phyloP scores from a whole-genome alignment of 2,797 vertebrate species.

The Myotis pilosus region DNA sequence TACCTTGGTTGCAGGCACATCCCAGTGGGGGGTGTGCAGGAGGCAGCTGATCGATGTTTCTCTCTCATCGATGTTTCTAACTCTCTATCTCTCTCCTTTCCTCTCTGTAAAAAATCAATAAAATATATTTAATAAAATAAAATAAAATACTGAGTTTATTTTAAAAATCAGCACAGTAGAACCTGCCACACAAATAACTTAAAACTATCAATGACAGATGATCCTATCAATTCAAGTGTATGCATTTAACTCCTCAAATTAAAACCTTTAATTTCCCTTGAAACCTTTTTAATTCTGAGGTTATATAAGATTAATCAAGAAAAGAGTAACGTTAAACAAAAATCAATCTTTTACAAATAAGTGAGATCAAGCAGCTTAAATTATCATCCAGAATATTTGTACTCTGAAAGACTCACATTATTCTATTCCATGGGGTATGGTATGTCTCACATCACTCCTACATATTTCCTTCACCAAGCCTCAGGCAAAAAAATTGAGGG shows the following conservation, averaged over 20 bases:
- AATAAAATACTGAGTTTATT: slow-evolving; percentile 63
- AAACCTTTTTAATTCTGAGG: slow-evolving; percentile 23
- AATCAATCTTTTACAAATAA: slow-evolving; percentile 33
- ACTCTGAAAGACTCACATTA: background rate
- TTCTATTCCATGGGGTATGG: background rate
- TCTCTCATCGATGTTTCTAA: too few species aligned
- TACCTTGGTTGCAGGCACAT: too few species aligned
- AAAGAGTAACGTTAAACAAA: slow-evolving; percentile 23
- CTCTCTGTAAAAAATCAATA: too few species aligned
- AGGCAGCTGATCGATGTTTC: too few species aligned
- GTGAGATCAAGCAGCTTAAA: slow-evolving; percentile 26
- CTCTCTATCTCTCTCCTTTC: too few species aligned
- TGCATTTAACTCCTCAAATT: background rate
- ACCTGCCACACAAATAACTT: slow-evolving; percentile 48
- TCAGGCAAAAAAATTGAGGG: background rate
- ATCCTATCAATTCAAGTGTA: background rate
- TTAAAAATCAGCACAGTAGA: slow-evolving; percentile 44
- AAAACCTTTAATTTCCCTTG: slow-evolving; percentile 11
- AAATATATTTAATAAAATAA: too few species aligned
- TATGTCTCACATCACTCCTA: background rate
- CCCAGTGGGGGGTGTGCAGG: too few species aligned
- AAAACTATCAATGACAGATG: background rate
- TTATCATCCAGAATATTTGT: background rate
- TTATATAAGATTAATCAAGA: slow-evolving; percentile 27
- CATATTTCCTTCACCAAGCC: background rate